Conservation (phyloP, 2,113 vertebrate species). For the Nicator chloris region DNA sequence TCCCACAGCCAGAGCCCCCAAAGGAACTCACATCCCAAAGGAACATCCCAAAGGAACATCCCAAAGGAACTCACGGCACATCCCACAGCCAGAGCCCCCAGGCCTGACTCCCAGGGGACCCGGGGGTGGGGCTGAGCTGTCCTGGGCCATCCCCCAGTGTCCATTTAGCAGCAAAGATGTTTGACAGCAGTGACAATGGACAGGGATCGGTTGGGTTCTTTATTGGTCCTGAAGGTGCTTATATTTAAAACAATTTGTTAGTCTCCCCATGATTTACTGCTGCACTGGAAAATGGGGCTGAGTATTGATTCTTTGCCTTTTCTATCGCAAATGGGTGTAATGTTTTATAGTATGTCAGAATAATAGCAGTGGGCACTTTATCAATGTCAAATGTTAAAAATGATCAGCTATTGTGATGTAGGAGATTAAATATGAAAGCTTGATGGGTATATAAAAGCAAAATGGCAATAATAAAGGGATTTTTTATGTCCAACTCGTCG, state of each 20-base stretch:
- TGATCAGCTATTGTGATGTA: conserved; percentile 82
- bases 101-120: accelerated
- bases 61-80: accelerated
- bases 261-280: conserved; percentile 77
- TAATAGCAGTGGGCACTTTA: conserved; percentile 81
- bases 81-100: neutral
- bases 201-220: conserved; percentile 58
- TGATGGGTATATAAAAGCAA: conserved; percentile 82
- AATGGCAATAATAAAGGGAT: conserved; percentile 81
- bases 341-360: conserved; percentile 86
- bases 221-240: conserved; percentile 78
- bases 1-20: neutral
- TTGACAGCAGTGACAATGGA: conserved; percentile 51
- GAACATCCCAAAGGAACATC: neutral
- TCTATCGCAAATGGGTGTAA: conserved; percentile 81
- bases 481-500: conserved; percentile 77
- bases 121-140: accelerated
- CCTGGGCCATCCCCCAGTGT: neutral
- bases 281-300: conserved; percentile 73
- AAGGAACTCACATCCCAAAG: accelerated
- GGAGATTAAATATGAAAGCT: conserved; percentile 84
- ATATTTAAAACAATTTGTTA: conserved; percentile 83
- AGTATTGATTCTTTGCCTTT: conserved; percentile 85
- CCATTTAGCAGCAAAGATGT: neutral
- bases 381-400: conserved; percentile 88